Evolutionary conservation across 1,140 invertebrate genomes (phyloP), one percentile per base, ranked within the genome.

Genomic region (Nasonia giraulti): DNA sequence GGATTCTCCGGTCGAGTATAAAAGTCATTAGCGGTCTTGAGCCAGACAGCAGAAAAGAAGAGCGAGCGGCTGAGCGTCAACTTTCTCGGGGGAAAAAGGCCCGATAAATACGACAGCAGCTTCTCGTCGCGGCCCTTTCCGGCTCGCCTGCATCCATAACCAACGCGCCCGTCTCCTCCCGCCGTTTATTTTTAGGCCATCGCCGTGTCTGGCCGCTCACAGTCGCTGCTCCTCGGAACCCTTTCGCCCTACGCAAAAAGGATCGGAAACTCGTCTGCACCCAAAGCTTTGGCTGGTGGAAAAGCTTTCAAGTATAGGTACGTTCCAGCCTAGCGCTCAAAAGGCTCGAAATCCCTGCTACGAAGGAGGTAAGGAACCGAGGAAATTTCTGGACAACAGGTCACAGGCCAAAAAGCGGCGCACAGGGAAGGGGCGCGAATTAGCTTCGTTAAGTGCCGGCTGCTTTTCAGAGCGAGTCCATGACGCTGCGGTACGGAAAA

Each of bases 401-500:
- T 47, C 79, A 62, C 66, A 47, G n/a, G 47, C 8, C 79, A 31
- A 69, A 17, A 68, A 66, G 20, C 14, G 78, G 10, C 37, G 20
- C 23, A 14, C 6, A 3, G 76, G 14, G 55, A 11, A 40, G 5
- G 50, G 66, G 23, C 47, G 76, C 12, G 47, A 37, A 66, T 79
- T 79, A 66, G 50, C 50, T 79, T 79, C 27, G 50, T 66, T 75
- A 75, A 75, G 8, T n/a, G 7, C 33, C 37, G 31, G 12, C 33
- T 75, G 20, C 17, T 40, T 44, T 33, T 71, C 27, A 27, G 23
- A 33, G 6, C 31, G 27, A n/a, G 27, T n/a, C 66, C 23, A 69
- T 12, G n/a, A 17, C 66, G 66, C 23, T 27, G 66, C 66, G 12
- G 68, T 55, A 84, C 85, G 81, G 82, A 40, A 87, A 87, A 88